Evolutionary conservation across 2,888 invertebrate species (phyloP).

Genomic region (Parnassius glacialis): DNA sequence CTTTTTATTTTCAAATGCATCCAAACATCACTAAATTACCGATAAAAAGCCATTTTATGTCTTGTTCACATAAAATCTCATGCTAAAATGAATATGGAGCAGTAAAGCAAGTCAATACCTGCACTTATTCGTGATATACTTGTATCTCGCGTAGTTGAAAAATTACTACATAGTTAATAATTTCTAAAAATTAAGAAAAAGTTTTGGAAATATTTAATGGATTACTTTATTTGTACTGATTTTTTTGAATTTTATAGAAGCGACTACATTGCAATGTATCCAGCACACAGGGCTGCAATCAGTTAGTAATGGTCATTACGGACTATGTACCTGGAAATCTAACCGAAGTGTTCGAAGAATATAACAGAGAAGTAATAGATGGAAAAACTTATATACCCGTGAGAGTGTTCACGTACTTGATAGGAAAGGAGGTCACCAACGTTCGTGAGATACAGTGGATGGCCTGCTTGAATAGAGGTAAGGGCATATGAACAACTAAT

Average conservation of each 20-base stretch:
- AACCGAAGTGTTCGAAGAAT: conserved; percentile 90
- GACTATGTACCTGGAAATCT: conserved; percentile 95
- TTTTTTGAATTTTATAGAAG: conserved; percentile 38
- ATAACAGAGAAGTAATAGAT: conserved; percentile 87
- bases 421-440: conserved; percentile 96
- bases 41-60: too few relatives aligned
- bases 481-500: conserved; percentile 19
- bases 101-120: too few relatives aligned
- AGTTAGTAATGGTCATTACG: conserved; percentile 97
- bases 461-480: conserved; percentile 96
- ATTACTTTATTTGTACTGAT: too few relatives aligned
- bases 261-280: conserved; percentile 58
- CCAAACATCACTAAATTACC: too few relatives aligned
- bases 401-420: conserved; percentile 96
- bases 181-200: too few relatives aligned
- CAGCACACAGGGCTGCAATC: conserved; percentile 88
- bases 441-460: conserved; percentile 94
- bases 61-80: too few relatives aligned
- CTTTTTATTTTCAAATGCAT: too few relatives aligned
- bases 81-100: too few relatives aligned
- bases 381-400: conserved; percentile 86
- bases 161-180: too few relatives aligned
- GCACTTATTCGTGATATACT: too few relatives aligned
- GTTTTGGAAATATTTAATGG: too few relatives aligned
- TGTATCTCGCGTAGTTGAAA: too few relatives aligned